These are phyloP conservation scores for Heterochromis multidens DNA, from an alignment of 2,113 vertebrate genomes.

Conservation along the genomic window DNA sequence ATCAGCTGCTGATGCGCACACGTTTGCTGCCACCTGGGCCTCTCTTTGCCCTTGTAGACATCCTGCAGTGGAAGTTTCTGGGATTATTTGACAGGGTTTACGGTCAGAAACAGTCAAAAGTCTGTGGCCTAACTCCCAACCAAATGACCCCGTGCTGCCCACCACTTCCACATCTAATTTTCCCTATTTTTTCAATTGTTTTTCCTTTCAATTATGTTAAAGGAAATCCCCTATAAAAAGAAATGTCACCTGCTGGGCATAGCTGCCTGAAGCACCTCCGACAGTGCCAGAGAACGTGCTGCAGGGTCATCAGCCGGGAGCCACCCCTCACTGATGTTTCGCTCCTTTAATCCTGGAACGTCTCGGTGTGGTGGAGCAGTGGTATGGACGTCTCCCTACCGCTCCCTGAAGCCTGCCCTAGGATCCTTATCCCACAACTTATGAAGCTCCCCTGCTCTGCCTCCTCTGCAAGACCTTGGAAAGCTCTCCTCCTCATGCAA, in stretches of 20 bases:
- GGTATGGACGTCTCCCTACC: too few relatives aligned
- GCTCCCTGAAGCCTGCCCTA: not conserved
- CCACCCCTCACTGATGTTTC: not conserved
- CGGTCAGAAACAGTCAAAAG: accelerated
- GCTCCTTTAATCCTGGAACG: not conserved
- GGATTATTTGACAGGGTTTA: accelerated
- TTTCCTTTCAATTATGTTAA: not conserved
- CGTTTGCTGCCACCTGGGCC: not conserved
- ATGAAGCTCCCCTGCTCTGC: not conserved
- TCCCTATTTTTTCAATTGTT: not conserved
- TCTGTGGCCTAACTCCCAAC: accelerated
- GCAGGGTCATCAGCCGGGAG: accelerated
- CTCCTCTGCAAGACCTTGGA: not conserved
- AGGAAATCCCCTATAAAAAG: not conserved
- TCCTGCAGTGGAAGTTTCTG: not conserved
- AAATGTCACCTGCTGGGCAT: not conserved
- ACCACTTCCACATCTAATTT: not conserved
- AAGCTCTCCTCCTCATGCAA: not conserved
- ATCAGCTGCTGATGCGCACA: not conserved
- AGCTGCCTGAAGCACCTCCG: not conserved
- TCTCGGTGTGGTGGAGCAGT: not conserved
- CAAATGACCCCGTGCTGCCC: not conserved
- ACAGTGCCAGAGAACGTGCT: not conserved
- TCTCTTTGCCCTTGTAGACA: not conserved
- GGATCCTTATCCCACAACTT: not conserved